Conservation (phyloP, 2,797 vertebrate genomes). For the Aldrovandia affinis region DNA sequence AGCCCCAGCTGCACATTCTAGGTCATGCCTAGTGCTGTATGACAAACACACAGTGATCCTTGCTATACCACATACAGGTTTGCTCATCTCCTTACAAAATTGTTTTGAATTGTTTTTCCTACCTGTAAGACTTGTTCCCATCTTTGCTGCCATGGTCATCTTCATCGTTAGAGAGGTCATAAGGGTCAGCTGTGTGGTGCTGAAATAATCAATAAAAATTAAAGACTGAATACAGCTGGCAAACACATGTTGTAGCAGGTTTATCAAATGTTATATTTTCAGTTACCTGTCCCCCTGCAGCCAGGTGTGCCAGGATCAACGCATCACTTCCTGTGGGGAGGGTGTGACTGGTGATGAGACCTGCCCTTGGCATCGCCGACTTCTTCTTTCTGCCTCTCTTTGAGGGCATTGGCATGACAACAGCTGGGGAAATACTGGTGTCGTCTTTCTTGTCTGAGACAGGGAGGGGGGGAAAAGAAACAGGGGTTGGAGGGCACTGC, state of each 20-base stretch:
- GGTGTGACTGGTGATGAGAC: constrained; percentile 61
- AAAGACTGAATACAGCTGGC: not conserved
- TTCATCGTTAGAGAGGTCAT: constrained; percentile 92
- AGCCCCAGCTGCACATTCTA: too few relatives aligned
- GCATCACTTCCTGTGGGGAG: constrained; percentile 76
- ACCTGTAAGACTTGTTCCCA: constrained; percentile 93
- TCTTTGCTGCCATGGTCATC: constrained; percentile 90
- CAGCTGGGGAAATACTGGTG: constrained; percentile 59
- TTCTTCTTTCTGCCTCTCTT: constrained; percentile 93
- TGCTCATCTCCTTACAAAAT: not conserved
- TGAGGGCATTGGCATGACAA: constrained; percentile 74
- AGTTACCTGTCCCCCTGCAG: constrained; percentile 75
- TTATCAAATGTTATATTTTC: not conserved
- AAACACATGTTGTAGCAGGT: not conserved
- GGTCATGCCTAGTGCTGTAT: not conserved
- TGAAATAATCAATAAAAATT: constrained; percentile 41
- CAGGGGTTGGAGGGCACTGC: not conserved
- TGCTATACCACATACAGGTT: not conserved
- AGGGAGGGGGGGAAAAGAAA: not conserved
- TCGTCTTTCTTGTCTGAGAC: constrained; percentile 75
- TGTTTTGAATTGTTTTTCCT: constrained; percentile 33
- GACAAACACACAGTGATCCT: not conserved
- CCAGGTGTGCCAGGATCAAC: constrained; percentile 76
- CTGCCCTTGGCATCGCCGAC: constrained; percentile 77
- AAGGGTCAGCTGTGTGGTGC: constrained; percentile 82